Evolutionary conservation across 2,888 invertebrate species (phyloP).

Genomic region (Habrosyne pyritoides): DNA sequence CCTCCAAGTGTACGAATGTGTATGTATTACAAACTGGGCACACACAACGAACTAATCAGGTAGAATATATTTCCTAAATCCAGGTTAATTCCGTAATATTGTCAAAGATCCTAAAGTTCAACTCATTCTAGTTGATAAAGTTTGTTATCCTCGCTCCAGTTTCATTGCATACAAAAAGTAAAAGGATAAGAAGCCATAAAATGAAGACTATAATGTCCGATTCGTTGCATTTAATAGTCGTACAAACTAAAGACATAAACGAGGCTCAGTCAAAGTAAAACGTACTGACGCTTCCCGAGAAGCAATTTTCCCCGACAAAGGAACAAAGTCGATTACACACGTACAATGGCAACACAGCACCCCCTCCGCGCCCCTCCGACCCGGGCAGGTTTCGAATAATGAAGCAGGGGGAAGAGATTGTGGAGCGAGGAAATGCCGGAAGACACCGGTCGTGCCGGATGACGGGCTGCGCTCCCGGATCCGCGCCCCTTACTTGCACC

Average conservation of each 20-base stretch:
- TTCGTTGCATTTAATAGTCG: background rate
- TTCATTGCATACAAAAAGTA: no score
- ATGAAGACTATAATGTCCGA: background rate
- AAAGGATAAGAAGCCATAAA: background rate
- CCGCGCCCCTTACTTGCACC: conserved; percentile 37
- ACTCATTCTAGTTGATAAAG: no score
- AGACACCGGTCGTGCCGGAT: conserved; percentile 62
- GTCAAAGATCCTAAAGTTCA: no score
- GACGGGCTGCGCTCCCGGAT: conserved; percentile 51
- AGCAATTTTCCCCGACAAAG: conserved; percentile 26
- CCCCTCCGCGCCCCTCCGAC: conserved; percentile 73
- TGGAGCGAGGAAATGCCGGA: conserved; percentile 59
- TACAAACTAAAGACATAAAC: conserved; percentile 22
- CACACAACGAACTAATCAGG: no score
- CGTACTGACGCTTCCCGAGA: background rate
- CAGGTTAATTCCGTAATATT: no score
- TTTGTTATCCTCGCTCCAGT: no score
- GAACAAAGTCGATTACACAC: conserved; percentile 18
- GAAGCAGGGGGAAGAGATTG: conserved; percentile 61
- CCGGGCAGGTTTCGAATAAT: conserved; percentile 65
- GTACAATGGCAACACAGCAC: conserved; percentile 51
- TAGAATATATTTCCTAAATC: no score
- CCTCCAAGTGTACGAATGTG: no score
- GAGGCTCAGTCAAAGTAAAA: conserved; percentile 7
- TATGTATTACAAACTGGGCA: no score